Base-by-base conservation (phyloP, 92 coral and sea anemone genomes). In the Phenganax subtilis region DNA sequence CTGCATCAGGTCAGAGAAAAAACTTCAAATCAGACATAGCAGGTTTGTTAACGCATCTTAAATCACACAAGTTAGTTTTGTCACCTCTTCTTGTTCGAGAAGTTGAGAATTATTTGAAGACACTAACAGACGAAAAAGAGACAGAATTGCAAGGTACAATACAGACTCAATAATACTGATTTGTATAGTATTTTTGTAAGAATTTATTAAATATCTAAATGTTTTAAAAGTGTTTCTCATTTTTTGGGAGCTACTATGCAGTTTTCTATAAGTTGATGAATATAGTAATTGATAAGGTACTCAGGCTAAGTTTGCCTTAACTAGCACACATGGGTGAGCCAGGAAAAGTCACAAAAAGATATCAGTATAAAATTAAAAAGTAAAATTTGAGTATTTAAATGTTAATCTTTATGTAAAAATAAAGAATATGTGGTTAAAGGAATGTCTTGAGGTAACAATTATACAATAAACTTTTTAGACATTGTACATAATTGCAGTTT, bases 1-100 rank as follows among this genome's bases (percentile, higher is more conserved):
- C 82, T 75, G 70, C 64, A 16, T 86, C 89, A 67, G 91, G 87
- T 44, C 89, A 84, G 83, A 88, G 84, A 17, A 56, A 37, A 9
- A 63, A 47, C 51, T 79, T 79, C 53, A 54, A 25, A 10, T 63
- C 60, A 37, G 83, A 79, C 16, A 55, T 79, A 1, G 4, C 25
- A 44, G 55, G 28, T 51, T 3, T 65, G 52, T 51, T 79, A 52
- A 59, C 69, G 8, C 67, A 64, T 12, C 59, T 79, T 79, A 52
- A 64, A 20, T 29, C 67, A 9, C 53, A 65, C 51, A 79, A 63
- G 15, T n/a, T 62, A 16, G 30, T 51, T 17, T n/a, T 79, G 30
- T 54, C 74, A 51, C 73, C 59, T 51, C 15, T 51, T 0, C 7
- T 79, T 25, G 71, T 53, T 8, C 10, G 12, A 79, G 72, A 79